Base-by-base conservation (phyloP, 2,113 vertebrate genomes). In the Epinephelus moara region DNA sequence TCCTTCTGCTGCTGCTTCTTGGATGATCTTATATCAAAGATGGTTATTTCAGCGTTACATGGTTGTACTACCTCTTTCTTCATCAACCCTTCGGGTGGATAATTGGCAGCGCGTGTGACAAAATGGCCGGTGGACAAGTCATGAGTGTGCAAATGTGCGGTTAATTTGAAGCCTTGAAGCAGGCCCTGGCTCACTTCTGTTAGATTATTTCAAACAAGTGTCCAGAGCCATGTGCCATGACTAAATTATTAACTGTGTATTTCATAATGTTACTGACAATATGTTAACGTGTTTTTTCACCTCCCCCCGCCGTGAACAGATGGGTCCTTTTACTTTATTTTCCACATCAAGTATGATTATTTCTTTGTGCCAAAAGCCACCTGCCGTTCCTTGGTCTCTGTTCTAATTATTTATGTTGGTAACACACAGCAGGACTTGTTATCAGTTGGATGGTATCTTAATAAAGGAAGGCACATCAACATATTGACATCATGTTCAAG, bases 281-380 rank as follows among this genome's bases (percentile, higher is more conserved):
- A 99, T 99, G 98, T 97, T 99, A 97, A 96, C 96, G 95, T 96
- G 97, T 97, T 98, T 97, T 97, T 81, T 96, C 59, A 25, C 81
- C 85, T 96, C 95, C 96, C 97, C 97, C 97, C 95, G 96, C 95
- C 95, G 97, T 90, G 98, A 99, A 97, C 98, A 99, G 98, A 99
- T 99, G 98, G 98, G 97, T 97, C 96, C 97, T 98, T 99, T 99
- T 99, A 99, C 98, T 99, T 99, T 97, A 97, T 98, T 98, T 99
- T 99, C 98, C 97, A 98, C 97, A 99, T 99, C 98, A 98, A 98
- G 96, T 98, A 96, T 97, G 97, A 98, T 98, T 97, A 97, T 98
- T 98, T 98, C 96, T 97, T 97, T 95, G 96, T 98, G 98, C 97
- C 97, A 99, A 98, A 97, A 98, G 97, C 97, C 97, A 98, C 98